A percentile compares a stretch with the other conserved stretches of the same genome.
phyloP scores from a whole-genome alignment of 1,140 invertebrate genomes.

The Elymnias hypermnestra region DNA sequence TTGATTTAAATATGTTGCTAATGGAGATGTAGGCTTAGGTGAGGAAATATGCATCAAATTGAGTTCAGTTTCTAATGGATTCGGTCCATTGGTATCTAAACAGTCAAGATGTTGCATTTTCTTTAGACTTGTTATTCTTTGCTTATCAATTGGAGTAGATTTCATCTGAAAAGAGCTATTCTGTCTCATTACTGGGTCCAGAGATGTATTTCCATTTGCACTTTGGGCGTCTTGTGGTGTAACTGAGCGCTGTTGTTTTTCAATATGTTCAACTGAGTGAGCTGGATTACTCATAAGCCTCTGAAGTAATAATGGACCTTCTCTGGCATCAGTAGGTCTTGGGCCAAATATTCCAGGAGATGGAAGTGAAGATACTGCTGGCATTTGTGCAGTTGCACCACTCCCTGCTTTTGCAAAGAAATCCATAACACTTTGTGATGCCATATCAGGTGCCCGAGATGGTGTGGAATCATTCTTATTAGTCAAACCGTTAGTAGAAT shows the following conservation, averaged over 20 bases:
- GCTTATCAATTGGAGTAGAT: conserved; percentile 63
- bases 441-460: conserved; percentile 69
- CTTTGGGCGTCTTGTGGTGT: conserved; percentile 78
- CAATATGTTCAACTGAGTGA: conserved; percentile 90
- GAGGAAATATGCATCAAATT: conserved; percentile 75
- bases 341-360: conserved; percentile 71
- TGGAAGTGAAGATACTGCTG: conserved; percentile 72
- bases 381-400: conserved; percentile 73
- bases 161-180: conserved; percentile 66
- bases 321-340: conserved; percentile 59
- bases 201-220: conserved; percentile 53
- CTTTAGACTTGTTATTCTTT: conserved; percentile 49
- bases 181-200: conserved; percentile 48
- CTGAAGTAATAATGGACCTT: conserved; percentile 79
- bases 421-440: conserved; percentile 88
- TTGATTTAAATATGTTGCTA: conserved; percentile 70
- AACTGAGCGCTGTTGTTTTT: conserved; percentile 87
- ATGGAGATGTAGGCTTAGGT: conserved; percentile 67
- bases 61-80: conserved; percentile 72
- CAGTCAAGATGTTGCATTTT: conserved; percentile 41
- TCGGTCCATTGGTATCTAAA: conserved; percentile 56
- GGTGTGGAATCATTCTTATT: conserved; percentile 47
- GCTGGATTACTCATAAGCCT: conserved; percentile 87
- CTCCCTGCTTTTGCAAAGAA: conserved; percentile 89
- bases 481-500: conserved; percentile 73